Evolutionary conservation across 2,113 vertebrate species (phyloP).

Genomic region (Sebastes schlegelii): DNA sequence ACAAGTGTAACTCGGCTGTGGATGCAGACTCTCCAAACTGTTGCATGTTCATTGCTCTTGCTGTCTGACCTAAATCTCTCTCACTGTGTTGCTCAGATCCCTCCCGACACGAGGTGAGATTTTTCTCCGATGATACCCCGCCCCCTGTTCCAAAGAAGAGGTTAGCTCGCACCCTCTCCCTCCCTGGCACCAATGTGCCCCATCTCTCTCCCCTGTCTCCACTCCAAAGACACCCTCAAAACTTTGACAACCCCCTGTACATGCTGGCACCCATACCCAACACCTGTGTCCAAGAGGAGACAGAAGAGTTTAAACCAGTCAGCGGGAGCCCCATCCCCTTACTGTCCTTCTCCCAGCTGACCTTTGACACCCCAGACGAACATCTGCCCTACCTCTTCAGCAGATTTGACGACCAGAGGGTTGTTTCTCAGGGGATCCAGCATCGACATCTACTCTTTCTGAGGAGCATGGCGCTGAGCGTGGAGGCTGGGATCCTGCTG

Average conservation of each 20-base stretch:
- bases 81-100: slow-evolving; percentile 48
- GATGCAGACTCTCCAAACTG: neutral
- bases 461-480: slow-evolving; percentile 34
- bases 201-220: neutral
- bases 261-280: slow-evolving; percentile 47
- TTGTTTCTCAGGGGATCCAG: slow-evolving; percentile 68
- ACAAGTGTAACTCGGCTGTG: neutral
- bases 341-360: slow-evolving; percentile 60
- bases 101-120: slow-evolving; percentile 65
- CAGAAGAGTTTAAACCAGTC: slow-evolving; percentile 4
- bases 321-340: neutral
- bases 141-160: slow-evolving; percentile 87
- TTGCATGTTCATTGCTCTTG: neutral
- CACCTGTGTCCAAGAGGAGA: slow-evolving; percentile 4
- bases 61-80: slow-evolving; percentile 16
- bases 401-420: slow-evolving; percentile 46
- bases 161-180: slow-evolving; percentile 79
- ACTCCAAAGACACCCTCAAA: neutral
- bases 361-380: slow-evolving; percentile 62
- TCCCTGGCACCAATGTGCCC: slow-evolving; percentile 44
- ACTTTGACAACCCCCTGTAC: slow-evolving; percentile 73
- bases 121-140: slow-evolving; percentile 78
- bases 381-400: slow-evolving; percentile 71
- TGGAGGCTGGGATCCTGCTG: slow-evolving; percentile 66
- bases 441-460: slow-evolving; percentile 77